These are phyloP conservation scores for Neogobius melanostomus DNA, from an alignment of 2,113 vertebrate genomes.

Conservation along the genomic window DNA sequence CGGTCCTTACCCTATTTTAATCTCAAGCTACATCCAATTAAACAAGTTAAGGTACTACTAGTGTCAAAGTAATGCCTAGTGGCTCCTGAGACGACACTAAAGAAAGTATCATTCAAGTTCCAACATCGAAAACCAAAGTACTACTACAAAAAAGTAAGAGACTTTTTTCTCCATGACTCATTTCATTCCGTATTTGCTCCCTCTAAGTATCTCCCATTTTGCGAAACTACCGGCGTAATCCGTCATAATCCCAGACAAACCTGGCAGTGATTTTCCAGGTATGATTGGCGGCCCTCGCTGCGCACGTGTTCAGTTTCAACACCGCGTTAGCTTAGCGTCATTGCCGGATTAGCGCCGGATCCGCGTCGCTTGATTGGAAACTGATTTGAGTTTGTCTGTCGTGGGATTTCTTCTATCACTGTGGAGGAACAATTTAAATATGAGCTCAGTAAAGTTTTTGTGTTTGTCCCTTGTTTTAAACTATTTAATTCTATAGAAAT, in stretches of 20 bases:
- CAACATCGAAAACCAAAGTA: too few species aligned
- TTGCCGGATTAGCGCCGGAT: not conserved
- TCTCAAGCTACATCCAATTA: too few species aligned
- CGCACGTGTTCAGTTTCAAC: not conserved
- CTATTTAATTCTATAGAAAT: too few species aligned
- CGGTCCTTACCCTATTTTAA: too few species aligned
- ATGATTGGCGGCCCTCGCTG: not conserved
- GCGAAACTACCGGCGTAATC: not conserved
- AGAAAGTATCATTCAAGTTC: too few species aligned
- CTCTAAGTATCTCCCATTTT: not conserved
- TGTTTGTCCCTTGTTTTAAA: not conserved
- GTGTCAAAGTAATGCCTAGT: too few species aligned
- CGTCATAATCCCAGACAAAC: not conserved
- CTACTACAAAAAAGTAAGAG: not conserved
- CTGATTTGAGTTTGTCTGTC: not conserved
- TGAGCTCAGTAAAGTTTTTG: not conserved
- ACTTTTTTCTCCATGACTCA: not conserved
- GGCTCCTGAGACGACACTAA: too few species aligned
- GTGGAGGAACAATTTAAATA: not conserved
- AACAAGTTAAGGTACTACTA: too few species aligned
- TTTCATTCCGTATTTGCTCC: not conserved
- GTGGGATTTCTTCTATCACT: not conserved
- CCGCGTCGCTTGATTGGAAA: not conserved
- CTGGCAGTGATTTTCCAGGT: not conserved
- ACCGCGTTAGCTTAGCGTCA: not conserved